Percentiles rank a stretch among this genome's conserved stretches.
Conservation (phyloP, 2,797 vertebrate species). For the Chlorospingus flavigularis region DNA sequence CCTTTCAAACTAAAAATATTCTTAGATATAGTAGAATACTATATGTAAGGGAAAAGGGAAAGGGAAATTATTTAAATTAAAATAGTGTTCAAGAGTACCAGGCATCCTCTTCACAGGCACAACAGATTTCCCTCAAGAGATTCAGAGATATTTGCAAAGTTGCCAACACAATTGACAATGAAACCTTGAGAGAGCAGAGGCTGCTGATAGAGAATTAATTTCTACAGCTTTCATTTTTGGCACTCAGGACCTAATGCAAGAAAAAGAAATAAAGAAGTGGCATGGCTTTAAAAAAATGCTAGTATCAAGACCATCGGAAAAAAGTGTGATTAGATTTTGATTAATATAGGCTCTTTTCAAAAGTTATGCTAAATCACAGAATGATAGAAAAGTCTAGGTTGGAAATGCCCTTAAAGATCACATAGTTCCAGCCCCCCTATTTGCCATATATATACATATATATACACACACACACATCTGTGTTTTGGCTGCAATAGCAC, state of each 20-base stretch:
- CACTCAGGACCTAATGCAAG: background rate
- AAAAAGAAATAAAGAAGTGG: background rate
- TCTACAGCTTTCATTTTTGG: background rate
- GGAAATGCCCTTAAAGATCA: background rate
- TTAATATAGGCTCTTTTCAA: background rate
- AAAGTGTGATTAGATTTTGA: background rate
- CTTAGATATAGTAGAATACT: background rate
- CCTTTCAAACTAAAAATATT: background rate
- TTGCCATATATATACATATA: accelerated
- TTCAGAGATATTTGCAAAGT: background rate
- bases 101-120: background rate
- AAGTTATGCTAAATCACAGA: background rate
- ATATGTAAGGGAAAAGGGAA: background rate
- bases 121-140: conserved; percentile 9
- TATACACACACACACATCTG: accelerated
- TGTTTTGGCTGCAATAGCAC: background rate
- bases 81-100: background rate
- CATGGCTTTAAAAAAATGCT: background rate
- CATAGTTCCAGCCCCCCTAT: accelerated
- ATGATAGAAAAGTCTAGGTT: background rate
- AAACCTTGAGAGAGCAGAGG: background rate
- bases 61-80: conserved; percentile 8
- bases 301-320: background rate
- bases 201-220: background rate
- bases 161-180: background rate